Percentiles rank a stretch among this genome's conserved stretches.
phyloP scores from a whole-genome alignment of 2,888 invertebrate species.

The Sarcophaga rosellei region DNA sequence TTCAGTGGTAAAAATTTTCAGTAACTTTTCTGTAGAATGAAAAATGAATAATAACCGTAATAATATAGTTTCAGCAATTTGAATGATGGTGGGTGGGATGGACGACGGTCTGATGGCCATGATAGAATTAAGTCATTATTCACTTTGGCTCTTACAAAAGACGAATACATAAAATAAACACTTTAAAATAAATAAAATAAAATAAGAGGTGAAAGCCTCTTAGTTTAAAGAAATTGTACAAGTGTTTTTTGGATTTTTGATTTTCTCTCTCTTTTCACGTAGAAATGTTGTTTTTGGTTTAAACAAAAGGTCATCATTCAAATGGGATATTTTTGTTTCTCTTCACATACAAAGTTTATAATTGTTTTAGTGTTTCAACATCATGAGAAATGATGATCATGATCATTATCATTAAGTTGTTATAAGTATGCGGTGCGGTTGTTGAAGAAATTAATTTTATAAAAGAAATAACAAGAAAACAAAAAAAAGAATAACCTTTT shows the following conservation, averaged over 20 bases:
- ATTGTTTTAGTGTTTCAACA: neutral
- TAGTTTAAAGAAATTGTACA: slow-evolving; percentile 33
- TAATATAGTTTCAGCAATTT: slow-evolving; percentile 46
- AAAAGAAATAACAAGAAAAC: neutral
- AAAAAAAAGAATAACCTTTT: slow-evolving; percentile 20
- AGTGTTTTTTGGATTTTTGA: slow-evolving; percentile 10
- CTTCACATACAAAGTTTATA: too few relatives aligned
- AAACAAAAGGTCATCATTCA: slow-evolving; percentile 52
- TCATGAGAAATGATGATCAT: slow-evolving; percentile 28
- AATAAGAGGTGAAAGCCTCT: slow-evolving; percentile 49
- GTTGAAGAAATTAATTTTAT: neutral
- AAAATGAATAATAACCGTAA: too few relatives aligned
- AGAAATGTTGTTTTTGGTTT: neutral
- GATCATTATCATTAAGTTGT: slow-evolving; percentile 32
- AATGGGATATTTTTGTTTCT: slow-evolving; percentile 26
- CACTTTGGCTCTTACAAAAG: slow-evolving; percentile 57
- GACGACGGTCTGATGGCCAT: slow-evolving; percentile 57
- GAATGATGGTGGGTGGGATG: slow-evolving; percentile 44
- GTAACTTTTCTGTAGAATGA: too few relatives aligned
- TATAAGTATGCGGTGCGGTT: neutral
- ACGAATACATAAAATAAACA: slow-evolving; percentile 32
- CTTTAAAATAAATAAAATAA: neutral
- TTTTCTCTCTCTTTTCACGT: neutral
- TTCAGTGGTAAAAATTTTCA: too few relatives aligned
- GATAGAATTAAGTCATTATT: slow-evolving; percentile 66